Evolutionary conservation across 23 tunicate genomes (phyloP).

Genomic region (Ciona savignyi): DNA sequence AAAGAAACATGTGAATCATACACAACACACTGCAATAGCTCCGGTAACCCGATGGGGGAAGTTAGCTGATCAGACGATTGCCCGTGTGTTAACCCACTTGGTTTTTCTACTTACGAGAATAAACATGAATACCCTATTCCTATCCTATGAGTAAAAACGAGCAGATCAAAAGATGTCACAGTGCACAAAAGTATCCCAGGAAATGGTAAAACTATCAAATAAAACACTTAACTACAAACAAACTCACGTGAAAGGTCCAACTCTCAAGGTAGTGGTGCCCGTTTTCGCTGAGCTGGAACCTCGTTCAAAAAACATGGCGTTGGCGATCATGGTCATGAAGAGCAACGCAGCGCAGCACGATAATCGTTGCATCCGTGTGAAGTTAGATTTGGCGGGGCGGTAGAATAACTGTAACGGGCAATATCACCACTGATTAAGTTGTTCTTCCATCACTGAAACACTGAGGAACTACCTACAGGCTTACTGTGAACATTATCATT

Average conservation of each 20-base stretch:
- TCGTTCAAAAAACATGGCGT: slow-evolving; percentile 89
- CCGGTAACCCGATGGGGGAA: no score
- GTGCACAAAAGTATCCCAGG: background rate
- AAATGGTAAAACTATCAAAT: background rate
- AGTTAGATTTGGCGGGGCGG: slow-evolving; percentile 86
- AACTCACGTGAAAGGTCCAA: slow-evolving; percentile 85
- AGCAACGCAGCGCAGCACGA: slow-evolving; percentile 78
- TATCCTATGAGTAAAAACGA: no score
- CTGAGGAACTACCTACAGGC: no score
- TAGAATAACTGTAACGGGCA: slow-evolving; percentile 61
- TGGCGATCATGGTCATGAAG: slow-evolving; percentile 96
- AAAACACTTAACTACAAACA: background rate
- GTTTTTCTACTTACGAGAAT: no score
- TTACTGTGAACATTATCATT: no score
- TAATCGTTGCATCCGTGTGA: slow-evolving; percentile 72
- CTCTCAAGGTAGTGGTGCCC: slow-evolving; percentile 54
- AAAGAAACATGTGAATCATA: no score
- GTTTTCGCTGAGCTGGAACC: slow-evolving; percentile 47
- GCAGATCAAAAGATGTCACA: background rate
- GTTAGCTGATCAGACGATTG: no score
- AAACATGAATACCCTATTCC: no score
- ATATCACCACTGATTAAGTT: no score
- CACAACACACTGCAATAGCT: no score
- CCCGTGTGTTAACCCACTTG: no score
- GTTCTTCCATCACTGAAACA: no score